These are phyloP conservation scores for Porites cylindrica DNA, from an alignment of 92 coral and sea anemone genomes.

Conservation along the genomic window DNA sequence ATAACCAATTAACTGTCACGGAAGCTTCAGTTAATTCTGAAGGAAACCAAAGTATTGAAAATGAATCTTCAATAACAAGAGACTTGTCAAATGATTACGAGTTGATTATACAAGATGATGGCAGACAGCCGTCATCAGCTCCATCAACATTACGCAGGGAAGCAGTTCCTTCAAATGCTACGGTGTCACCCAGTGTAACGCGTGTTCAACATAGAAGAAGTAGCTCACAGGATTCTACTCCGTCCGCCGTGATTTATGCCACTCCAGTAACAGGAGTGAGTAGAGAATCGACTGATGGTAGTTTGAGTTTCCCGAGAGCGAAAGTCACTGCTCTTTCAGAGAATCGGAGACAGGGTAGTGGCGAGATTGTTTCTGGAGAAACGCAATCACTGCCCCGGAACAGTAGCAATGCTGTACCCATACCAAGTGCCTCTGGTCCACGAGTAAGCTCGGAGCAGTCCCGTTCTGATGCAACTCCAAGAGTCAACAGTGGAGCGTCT, in stretches of 20 bases:
- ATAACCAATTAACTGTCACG: conserved; percentile 37
- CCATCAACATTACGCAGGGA: conserved; percentile 38
- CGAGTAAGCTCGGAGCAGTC: neutral
- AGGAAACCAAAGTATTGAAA: neutral
- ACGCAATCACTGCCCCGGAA: conserved; percentile 32
- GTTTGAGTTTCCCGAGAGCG: conserved; percentile 46
- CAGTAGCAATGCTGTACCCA: conserved; percentile 4
- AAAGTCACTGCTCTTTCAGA: conserved; percentile 40
- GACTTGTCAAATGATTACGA: conserved; percentile 9
- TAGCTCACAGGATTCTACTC: conserved; percentile 9
- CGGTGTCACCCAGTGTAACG: neutral
- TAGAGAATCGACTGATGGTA: neutral
- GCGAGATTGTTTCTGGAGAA: conserved; percentile 11
- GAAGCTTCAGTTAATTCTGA: conserved; percentile 52
- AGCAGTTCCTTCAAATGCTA: neutral
- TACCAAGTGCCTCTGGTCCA: conserved; percentile 17
- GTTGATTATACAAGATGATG: neutral
- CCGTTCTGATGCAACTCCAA: neutral
- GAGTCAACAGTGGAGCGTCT: neutral
- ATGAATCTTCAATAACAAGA: conserved; percentile 27
- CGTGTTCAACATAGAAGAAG: conserved; percentile 1
- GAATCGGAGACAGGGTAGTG: conserved; percentile 3
- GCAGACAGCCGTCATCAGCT: conserved; percentile 46
- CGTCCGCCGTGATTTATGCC: conserved; percentile 33
- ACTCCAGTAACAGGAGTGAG: conserved; percentile 26